Base-by-base conservation (phyloP, 2,888 invertebrate species). In the Geotrupes spiniger region DNA sequence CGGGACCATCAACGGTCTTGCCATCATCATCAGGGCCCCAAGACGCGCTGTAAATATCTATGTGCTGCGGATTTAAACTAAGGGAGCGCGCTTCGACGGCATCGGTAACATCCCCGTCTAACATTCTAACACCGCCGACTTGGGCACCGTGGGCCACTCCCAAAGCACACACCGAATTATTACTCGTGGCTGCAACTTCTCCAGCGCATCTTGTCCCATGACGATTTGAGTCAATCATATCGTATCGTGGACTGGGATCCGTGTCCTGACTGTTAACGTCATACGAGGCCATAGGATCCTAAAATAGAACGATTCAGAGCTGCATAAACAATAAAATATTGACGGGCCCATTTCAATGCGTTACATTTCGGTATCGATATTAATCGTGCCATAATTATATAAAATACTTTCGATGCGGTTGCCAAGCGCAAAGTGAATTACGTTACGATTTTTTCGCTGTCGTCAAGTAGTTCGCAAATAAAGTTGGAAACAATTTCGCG, bases 1-100 rank as follows among this genome's bases (percentile, higher is more conserved):
- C 97, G 0, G 99, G 99, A 0, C 98, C 98, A 65, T 97, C 97
- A 0, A 97, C 96, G 0, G 98, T 98, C 71, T 94, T 92, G 0
- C 98, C 98, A 67, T 98, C 97, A 70, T 98, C 97, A 66, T 98
- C 97, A 0, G 97, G 97, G 1, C 97, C 97, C 96, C 96, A 97
- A 6, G 94, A 94, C 4, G 97, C 97, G 65, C 94, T 95, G 76
- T 98, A 99, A 62, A 99, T 95, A 74, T 99, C 95, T 57, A 99
- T 95, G 71, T 98, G 96, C 64, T 98, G 92, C 15, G 92, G 91
- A 72, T 95, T 94, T 46, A 95, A 81, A 61, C 94, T 91, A 14
- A 99, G 78, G 0, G 96, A 95, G 52, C 92, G 82, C 1, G 98
- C 97, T 75, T 99, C 99, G 6, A 99, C 97, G 0, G 95, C 95